phyloP scores from a whole-genome alignment of 2,797 vertebrate species.

The Acipenser transmontanus region DNA sequence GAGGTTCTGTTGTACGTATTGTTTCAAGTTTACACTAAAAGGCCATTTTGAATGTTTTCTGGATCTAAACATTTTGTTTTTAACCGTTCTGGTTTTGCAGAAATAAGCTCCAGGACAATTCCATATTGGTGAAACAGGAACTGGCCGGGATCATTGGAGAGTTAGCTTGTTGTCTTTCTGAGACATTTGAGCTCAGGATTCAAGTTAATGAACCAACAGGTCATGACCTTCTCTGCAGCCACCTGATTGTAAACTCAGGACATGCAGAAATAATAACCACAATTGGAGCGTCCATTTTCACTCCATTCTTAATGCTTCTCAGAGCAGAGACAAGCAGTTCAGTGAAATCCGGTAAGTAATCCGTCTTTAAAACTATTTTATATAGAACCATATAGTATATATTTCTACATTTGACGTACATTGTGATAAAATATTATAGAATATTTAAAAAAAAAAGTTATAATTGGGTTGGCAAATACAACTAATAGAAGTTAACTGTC shows the following conservation, averaged over 20 bases:
- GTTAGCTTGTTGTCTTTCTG: constrained; percentile 75
- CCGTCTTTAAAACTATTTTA: too few relatives aligned
- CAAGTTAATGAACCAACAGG: constrained; percentile 34
- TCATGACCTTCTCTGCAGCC: constrained; percentile 62
- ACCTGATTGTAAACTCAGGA: constrained; percentile 53
- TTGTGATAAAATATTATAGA: too few relatives aligned
- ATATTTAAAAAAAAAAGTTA: too few relatives aligned
- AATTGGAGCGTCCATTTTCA: constrained; percentile 62
- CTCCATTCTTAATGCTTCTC: constrained; percentile 75
- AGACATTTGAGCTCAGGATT: constrained; percentile 57
- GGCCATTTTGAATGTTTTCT: too few relatives aligned
- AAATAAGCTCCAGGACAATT: constrained; percentile 68
- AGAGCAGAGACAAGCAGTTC: constrained; percentile 52
- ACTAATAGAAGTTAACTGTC: too few relatives aligned
- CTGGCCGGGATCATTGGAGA: constrained; percentile 72
- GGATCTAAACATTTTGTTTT: too few relatives aligned
- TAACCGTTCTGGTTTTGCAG: constrained; percentile 39
- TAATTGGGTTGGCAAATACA: too few relatives aligned
- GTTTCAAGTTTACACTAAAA: background rate
- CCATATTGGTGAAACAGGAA: constrained; percentile 71
- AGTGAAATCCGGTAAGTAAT: constrained; percentile 77
- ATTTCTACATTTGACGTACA: too few relatives aligned
- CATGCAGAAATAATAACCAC: constrained; percentile 40
- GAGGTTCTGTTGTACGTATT: constrained; percentile 69
- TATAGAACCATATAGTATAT: too few relatives aligned